phyloP scores from a whole-genome alignment of 2,113 vertebrate genomes.

The Pampusana beccarii region DNA sequence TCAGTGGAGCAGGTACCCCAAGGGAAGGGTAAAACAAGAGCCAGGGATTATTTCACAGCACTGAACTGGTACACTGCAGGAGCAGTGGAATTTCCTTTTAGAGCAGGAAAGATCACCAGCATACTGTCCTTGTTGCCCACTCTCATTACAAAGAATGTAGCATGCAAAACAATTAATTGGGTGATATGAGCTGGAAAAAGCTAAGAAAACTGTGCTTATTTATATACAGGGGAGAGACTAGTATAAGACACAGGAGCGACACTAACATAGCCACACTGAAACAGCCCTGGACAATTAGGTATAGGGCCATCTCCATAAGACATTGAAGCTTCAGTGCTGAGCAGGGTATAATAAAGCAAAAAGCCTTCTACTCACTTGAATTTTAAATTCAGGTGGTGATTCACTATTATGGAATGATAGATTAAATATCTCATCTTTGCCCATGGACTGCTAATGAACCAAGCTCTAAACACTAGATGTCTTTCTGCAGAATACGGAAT shows the following conservation, averaged over 20 bases:
- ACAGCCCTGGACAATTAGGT: background rate
- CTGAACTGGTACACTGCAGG: slow-evolving; percentile 47
- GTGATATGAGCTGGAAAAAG: slow-evolving; percentile 44
- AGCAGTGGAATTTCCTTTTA: slow-evolving; percentile 54
- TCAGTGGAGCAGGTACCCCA: slow-evolving; percentile 69
- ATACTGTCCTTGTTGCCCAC: slow-evolving; percentile 30
- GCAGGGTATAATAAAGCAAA: slow-evolving; percentile 34
- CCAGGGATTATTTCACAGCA: slow-evolving; percentile 66
- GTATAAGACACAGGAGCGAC: background rate
- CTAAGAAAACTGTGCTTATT: background rate
- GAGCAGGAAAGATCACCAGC: slow-evolving; percentile 37
- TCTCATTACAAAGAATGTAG: slow-evolving; percentile 45
- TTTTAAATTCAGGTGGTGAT: slow-evolving; percentile 56
- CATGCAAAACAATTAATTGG: slow-evolving; percentile 56
- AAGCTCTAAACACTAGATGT: slow-evolving; percentile 13
- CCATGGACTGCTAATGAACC: slow-evolving; percentile 31
- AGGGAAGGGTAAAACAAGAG: slow-evolving; percentile 73
- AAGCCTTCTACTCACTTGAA: slow-evolving; percentile 28
- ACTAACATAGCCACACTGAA: background rate
- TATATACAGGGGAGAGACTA: accelerated
- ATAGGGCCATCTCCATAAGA: background rate
- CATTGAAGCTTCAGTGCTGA: background rate
- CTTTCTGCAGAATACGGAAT: background rate
- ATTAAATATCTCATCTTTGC: slow-evolving; percentile 48
- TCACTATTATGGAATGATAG: slow-evolving; percentile 26